Conservation (phyloP, 2,888 invertebrate species). For the Erebia aethiops region DNA sequence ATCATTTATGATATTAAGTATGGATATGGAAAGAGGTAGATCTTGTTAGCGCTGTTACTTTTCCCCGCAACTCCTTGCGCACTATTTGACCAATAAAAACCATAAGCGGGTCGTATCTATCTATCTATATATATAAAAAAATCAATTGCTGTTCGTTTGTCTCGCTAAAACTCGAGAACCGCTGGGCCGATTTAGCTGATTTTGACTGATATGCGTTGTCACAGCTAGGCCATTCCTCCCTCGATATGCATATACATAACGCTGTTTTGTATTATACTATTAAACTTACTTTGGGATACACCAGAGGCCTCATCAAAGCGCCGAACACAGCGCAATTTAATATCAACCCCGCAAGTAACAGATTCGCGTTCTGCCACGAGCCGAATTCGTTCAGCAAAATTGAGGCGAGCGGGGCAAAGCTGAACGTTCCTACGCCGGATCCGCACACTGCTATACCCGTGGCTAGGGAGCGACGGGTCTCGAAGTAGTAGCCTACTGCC, state of each 20-base stretch:
- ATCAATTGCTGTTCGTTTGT: too few relatives aligned
- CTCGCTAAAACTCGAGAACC: too few relatives aligned
- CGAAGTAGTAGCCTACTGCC: conserved; percentile 98
- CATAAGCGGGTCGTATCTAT: too few relatives aligned
- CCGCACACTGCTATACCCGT: conserved; percentile 98
- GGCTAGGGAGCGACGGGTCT: conserved; percentile 95
- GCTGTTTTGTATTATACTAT: neutral
- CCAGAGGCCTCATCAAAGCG: conserved; percentile 90
- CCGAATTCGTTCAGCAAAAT: conserved; percentile 89
- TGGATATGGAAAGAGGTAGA: too few relatives aligned
- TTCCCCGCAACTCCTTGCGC: too few relatives aligned
- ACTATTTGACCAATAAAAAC: too few relatives aligned
- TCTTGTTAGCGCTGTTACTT: too few relatives aligned
- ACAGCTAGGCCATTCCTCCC: too few relatives aligned
- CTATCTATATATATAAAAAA: too few relatives aligned
- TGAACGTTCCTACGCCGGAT: conserved; percentile 96
- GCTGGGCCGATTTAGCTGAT: too few relatives aligned
- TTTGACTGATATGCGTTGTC: too few relatives aligned
- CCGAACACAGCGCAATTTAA: conserved; percentile 96
- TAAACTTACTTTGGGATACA: conserved; percentile 85
- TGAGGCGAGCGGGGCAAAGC: conserved; percentile 95
- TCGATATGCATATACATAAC: neutral
- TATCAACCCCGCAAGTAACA: conserved; percentile 96
- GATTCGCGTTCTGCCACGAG: conserved; percentile 94
- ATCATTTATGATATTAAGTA: too few relatives aligned